phyloP scores from a whole-genome alignment of 2,888 invertebrate species.

The Erebia epiphron region DNA sequence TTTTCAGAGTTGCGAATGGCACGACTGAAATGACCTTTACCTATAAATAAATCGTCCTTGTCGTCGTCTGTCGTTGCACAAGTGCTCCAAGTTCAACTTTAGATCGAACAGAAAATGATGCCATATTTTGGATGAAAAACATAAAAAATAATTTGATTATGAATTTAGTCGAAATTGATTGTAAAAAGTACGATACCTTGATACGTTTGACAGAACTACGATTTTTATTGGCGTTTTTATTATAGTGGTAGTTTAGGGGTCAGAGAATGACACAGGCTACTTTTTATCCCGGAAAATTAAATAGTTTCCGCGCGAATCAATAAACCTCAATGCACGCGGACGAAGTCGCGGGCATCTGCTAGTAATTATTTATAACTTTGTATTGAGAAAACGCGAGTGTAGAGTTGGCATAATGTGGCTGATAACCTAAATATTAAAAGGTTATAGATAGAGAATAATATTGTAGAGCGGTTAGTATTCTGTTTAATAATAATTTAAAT shows the following conservation, averaged over 20 bases:
- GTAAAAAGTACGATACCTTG: no score
- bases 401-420: neutral
- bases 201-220: no score
- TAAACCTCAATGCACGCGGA: no score
- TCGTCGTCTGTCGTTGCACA: constrained; percentile 24
- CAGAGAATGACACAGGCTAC: no score
- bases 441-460: neutral
- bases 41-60: constrained; percentile 29
- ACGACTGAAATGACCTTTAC: constrained; percentile 26
- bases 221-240: no score
- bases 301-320: no score
- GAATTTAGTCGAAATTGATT: no score
- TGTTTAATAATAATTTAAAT: neutral
- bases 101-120: neutral
- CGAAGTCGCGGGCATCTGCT: no score
- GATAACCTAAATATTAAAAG: constrained; percentile 1
- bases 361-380: neutral
- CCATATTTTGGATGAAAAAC: neutral
- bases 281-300: no score
- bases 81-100: neutral
- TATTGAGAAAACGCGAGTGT: constrained; percentile 4
- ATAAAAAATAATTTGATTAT: no score
- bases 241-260: no score
- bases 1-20: constrained; percentile 26
- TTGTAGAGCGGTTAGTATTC: neutral